Base-by-base conservation (phyloP, 2,888 invertebrate species). In the Itoplectis maculator region DNA sequence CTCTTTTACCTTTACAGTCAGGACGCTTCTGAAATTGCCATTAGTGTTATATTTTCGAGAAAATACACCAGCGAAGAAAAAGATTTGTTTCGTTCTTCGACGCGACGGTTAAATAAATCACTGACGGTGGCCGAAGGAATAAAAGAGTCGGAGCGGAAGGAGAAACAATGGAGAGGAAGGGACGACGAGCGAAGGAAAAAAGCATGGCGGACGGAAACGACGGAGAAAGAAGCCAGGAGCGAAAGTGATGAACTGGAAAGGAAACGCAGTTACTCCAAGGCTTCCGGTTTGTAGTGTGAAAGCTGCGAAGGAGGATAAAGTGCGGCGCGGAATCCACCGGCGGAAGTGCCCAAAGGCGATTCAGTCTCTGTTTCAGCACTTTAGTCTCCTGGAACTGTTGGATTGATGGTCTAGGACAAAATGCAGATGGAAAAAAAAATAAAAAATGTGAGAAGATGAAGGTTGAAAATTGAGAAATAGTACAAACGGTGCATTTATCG, bases 271-370 rank as follows among this genome's bases (percentile, higher is more conserved):
- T 20, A 45, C 47, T 56, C 40, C 20, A 8, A 29, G 9, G 47
- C 45, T 65, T 70, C 75, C 69, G 76, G 56, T 65, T 70, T 61
- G 65, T 4, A 54, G 37, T 13, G 72, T 45, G 72, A 66, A 66
- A 65, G 65, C 11, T 47, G 40, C 15, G 49, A 69, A 61, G 37
- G 47, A 77, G 20, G 6, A n/a, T 51, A 72, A 65, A 37, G 37
- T 51, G n/a, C n/a, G 47, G 65, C 65, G 20, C 65, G 45, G 6
- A 69, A 74, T 42, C 59, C 45, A 20, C 11, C 5, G 56, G 29
- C 56, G 42, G 54, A 54, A 70, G 65, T 65, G 65, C 40, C 54
- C 11, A 40, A 37, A 37, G 56, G 42, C 75, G 11, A 35, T 51
- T 70, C 54, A 6, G 65, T 18, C 4, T 23, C 37, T n/a, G 29